phyloP scores from a whole-genome alignment of 2,113 vertebrate genomes.

The Corythaeola cristata region DNA sequence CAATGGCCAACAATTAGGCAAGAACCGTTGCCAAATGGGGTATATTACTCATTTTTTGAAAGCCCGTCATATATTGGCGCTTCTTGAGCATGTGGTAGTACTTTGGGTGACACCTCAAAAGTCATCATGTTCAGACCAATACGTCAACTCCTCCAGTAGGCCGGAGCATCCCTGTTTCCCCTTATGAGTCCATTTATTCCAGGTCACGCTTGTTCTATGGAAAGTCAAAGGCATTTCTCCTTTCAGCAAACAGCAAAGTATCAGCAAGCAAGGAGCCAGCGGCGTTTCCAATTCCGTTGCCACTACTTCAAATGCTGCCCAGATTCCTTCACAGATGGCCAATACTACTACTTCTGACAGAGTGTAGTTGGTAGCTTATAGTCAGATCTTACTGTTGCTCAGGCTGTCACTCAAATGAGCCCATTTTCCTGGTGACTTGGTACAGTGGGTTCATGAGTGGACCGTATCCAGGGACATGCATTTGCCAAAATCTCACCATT shows the following conservation, averaged over 20 bases:
- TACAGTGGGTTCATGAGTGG: not conserved
- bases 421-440: not conserved
- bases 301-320: not conserved
- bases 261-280: not conserved
- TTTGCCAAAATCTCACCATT: not conserved
- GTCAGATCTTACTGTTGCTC: not conserved
- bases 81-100: not conserved
- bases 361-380: not conserved
- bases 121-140: not conserved
- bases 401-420: not conserved
- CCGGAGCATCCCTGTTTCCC: not conserved
- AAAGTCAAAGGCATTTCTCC: not conserved
- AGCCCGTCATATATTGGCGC: not conserved
- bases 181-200: not conserved
- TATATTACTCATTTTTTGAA: not conserved
- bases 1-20: not conserved
- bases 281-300: not conserved
- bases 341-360: not conserved
- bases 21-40: not conserved
- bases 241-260: not conserved
- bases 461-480: not conserved
- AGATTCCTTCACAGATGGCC: not conserved
- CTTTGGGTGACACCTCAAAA: not conserved
- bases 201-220: too few relatives aligned
- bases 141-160: not conserved